phyloP scores from a whole-genome alignment of 2,113 vertebrate species.

The Phyllopteryx taeniolatus region DNA sequence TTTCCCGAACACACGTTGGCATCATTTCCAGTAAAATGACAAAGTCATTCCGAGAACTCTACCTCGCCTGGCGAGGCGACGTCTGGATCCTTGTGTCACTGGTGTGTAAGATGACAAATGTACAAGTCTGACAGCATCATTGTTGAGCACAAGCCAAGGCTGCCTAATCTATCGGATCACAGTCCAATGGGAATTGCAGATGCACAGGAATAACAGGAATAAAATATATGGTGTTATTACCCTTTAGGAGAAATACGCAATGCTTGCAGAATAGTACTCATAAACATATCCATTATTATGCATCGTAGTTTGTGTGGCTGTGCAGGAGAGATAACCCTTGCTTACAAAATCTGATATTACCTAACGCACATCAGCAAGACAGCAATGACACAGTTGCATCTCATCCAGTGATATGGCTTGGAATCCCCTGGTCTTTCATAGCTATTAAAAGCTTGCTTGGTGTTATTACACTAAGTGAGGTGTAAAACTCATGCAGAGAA shows the following conservation, averaged over 20 bases:
- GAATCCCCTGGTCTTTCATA: not conserved
- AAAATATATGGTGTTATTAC: not conserved
- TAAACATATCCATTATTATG: constrained; percentile 2
- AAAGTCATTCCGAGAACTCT: constrained; percentile 44
- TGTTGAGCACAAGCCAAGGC: constrained; percentile 22
- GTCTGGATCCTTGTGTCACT: constrained; percentile 32
- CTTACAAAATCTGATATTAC: constrained; percentile 50
- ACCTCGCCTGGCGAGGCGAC: constrained; percentile 26
- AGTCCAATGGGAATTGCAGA: constrained; percentile 23
- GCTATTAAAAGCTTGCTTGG: not conserved
- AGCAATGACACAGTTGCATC: constrained; percentile 44
- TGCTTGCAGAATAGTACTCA: not conserved
- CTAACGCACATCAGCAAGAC: constrained; percentile 3
- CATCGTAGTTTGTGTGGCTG: constrained; percentile 39
- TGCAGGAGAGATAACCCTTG: constrained; percentile 42
- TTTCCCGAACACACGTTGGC: constrained; percentile 35
- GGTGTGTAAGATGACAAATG: constrained; percentile 39
- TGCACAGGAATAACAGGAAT: constrained; percentile 5
- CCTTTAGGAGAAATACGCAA: not conserved
- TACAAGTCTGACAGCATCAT: constrained; percentile 32
- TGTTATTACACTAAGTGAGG: not conserved
- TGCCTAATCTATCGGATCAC: constrained; percentile 31
- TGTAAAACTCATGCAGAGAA: not conserved
- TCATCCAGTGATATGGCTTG: not conserved
- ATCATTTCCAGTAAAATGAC: constrained; percentile 18